Evolutionary conservation across 2,113 vertebrate genomes (phyloP).

Genomic region (Ancistrus triradiatus): DNA sequence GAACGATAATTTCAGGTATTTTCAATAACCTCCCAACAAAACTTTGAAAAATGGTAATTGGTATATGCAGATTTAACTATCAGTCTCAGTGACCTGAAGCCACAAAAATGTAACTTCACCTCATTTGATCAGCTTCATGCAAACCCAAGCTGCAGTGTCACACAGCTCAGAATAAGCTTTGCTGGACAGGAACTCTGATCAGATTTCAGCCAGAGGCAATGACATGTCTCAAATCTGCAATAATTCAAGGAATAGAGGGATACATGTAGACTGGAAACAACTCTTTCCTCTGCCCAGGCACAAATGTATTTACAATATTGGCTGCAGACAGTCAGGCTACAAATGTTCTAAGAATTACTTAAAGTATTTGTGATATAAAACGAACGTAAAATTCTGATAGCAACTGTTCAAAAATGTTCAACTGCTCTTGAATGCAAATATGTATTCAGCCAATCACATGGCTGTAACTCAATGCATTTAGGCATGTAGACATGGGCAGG

Average conservation of each 20-base stretch:
- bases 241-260: constrained; percentile 8
- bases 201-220: constrained; percentile 31
- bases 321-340: no score
- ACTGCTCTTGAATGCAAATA: no score
- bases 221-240: constrained; percentile 22
- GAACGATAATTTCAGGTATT: constrained; percentile 2
- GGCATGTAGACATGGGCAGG: no score
- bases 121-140: constrained; percentile 15
- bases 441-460: no score
- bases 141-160: not conserved
- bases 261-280: not conserved
- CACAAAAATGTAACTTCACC: constrained; percentile 33
- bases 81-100: constrained; percentile 1
- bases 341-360: no score
- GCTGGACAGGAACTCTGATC: constrained; percentile 24
- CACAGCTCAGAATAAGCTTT: constrained; percentile 16
- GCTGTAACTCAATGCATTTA: no score
- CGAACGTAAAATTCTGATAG: no score
- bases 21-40: no score
- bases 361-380: no score
- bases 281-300: not conserved
- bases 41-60: no score
- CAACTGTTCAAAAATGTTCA: no score
- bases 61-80: not conserved
- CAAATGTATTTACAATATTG: no score